Percentiles rank a stretch among this genome's conserved stretches.
These are phyloP conservation scores for Struthidea cinerea DNA, from an alignment of 2,113 vertebrate genomes.

Conservation along the genomic window DNA sequence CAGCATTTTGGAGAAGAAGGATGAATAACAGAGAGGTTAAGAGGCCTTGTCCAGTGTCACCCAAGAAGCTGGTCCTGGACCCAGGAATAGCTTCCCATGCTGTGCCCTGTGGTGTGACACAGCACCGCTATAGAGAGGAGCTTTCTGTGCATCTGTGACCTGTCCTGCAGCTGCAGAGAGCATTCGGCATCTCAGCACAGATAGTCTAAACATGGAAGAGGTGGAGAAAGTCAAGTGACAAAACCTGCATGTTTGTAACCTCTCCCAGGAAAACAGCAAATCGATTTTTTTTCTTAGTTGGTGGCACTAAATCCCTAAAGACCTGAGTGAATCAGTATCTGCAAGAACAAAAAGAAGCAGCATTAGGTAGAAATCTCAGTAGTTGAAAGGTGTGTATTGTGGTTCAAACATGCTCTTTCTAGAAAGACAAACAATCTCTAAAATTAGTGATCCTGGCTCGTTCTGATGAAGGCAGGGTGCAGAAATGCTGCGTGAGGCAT, in stretches of 20 bases:
- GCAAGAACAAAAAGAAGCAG: neutral
- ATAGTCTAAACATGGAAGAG: neutral
- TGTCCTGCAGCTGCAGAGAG: too few species aligned
- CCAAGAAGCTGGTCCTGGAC: neutral
- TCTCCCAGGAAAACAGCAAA: neutral
- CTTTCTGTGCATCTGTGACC: too few species aligned
- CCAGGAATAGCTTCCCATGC: slow-evolving; percentile 17
- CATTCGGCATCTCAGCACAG: neutral
- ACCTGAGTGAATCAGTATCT: neutral
- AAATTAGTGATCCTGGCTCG: neutral
- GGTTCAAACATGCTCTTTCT: neutral
- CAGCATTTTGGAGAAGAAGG: neutral
- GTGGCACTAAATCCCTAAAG: neutral
- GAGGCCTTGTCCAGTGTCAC: neutral
- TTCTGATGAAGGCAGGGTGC: neutral
- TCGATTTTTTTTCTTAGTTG: neutral
- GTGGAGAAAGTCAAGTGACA: neutral
- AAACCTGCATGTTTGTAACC: neutral
- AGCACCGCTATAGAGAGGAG: neutral
- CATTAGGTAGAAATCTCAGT: neutral
- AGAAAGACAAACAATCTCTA: neutral
- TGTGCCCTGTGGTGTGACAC: neutral
- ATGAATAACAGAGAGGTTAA: neutral
- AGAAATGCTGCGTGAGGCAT: neutral
- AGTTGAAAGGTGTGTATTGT: neutral